phyloP scores from a whole-genome alignment of 2,113 vertebrate species.

The Natator depressus region DNA sequence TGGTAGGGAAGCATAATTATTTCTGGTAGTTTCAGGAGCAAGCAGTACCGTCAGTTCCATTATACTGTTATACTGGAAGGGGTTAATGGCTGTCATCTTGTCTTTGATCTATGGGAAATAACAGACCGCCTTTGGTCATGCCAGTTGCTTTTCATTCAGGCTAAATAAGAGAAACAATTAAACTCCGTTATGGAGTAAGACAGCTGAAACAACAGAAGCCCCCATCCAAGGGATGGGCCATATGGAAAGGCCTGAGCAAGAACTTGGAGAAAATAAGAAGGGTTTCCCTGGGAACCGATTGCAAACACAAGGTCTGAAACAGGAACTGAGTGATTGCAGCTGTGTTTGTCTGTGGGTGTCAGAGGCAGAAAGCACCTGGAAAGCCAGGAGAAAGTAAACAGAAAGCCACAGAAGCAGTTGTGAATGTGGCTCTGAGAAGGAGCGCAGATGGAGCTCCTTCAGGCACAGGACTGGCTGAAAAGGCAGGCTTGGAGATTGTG shows the following conservation, averaged over 20 bases:
- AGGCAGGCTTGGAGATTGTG: not conserved
- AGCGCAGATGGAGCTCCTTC: not conserved
- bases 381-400: too few relatives aligned
- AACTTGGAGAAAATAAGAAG: not conserved
- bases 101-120: not conserved
- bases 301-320: not conserved
- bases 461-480: not conserved
- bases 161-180: not conserved
- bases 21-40: not conserved
- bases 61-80: too few relatives aligned
- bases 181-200: not conserved
- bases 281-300: not conserved
- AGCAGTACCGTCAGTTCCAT: too few relatives aligned
- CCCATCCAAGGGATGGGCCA: not conserved
- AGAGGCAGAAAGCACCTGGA: too few relatives aligned
- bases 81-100: not conserved
- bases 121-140: not conserved
- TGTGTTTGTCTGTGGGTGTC: not conserved
- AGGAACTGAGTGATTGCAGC: too few relatives aligned
- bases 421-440: not conserved
- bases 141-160: not conserved
- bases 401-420: too few relatives aligned
- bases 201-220: not conserved
- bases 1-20: too few relatives aligned
- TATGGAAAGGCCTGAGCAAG: not conserved